phyloP scores from a whole-genome alignment of 1,140 invertebrate species.

The Hycleus phaleratus region DNA sequence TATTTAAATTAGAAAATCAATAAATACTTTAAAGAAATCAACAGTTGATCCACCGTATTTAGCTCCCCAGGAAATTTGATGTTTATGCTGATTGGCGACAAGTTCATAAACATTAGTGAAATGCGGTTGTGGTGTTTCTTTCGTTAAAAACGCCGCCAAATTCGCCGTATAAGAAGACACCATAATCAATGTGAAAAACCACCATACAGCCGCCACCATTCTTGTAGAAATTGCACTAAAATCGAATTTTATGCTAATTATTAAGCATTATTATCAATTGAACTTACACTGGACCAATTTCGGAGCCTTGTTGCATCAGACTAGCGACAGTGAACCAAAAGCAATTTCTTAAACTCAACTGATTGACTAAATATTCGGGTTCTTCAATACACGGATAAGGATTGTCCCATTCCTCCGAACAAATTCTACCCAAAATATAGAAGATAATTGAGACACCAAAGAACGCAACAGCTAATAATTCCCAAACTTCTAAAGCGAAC shows the following conservation, averaged over 20 bases:
- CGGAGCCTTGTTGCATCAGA: constrained; percentile 77
- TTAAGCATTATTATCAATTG: no score
- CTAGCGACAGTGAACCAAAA: constrained; percentile 76
- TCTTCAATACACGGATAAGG: constrained; percentile 70
- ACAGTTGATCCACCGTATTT: constrained; percentile 52
- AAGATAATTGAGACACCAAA: constrained; percentile 68
- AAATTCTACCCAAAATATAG: constrained; percentile 69
- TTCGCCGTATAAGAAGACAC: constrained; percentile 93
- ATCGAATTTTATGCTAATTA: no score
- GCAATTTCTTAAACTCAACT: constrained; percentile 74
- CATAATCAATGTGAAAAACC: constrained; percentile 89
- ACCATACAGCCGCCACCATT: constrained; percentile 75
- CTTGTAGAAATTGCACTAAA: constrained; percentile 61
- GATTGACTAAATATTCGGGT: constrained; percentile 65
- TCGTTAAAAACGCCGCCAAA: constrained; percentile 83
- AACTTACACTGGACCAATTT: constrained; percentile 66
- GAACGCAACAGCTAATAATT: constrained; percentile 67
- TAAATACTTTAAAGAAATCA: constrained; percentile 44
- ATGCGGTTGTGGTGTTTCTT: constrained; percentile 57
- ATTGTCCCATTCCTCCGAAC: constrained; percentile 74
- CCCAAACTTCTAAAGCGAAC: constrained; percentile 72
- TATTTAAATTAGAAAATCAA: constrained; percentile 60
- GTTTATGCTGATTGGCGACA: constrained; percentile 67
- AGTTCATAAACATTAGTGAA: constrained; percentile 74
- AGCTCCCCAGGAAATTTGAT: constrained; percentile 62